These are phyloP conservation scores for Pocillopora damicornis DNA, from an alignment of 64 coral and sea anemone species.

Conservation along the genomic window DNA sequence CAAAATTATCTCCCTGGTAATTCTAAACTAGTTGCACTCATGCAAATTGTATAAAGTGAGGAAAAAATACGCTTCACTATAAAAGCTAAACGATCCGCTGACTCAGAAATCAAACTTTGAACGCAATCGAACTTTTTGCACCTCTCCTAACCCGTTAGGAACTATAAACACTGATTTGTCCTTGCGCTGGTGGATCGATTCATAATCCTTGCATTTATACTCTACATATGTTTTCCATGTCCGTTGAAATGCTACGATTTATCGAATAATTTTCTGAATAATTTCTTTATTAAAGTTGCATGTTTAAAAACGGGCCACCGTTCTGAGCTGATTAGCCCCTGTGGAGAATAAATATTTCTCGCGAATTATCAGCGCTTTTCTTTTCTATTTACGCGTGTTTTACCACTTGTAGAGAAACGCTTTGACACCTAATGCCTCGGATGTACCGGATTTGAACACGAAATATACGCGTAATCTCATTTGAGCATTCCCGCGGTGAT, in stretches of 20 bases:
- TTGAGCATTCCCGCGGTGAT: not conserved
- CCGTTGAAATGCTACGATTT: not conserved
- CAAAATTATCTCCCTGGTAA: not conserved
- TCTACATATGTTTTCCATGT: not conserved
- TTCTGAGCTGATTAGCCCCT: not conserved
- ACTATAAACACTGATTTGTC: not conserved
- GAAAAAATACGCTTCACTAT: not conserved
- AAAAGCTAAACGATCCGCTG: not conserved
- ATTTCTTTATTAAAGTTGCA: not conserved
- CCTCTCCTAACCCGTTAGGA: not conserved
- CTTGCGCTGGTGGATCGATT: not conserved
- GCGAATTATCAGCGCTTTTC: conserved; percentile 19
- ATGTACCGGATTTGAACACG: conserved; percentile 3
- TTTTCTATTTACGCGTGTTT: conserved; percentile 14
- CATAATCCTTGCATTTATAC: not conserved
- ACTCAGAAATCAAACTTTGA: not conserved
- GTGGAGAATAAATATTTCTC: not conserved
- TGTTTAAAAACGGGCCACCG: not conserved
- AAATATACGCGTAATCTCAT: conserved; percentile 17
- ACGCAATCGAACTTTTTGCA: not conserved
- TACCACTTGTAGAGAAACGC: conserved; percentile 19
- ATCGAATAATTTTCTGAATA: not conserved
- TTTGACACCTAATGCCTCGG: not conserved
- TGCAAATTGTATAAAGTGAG: not conserved
- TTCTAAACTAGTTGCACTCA: not conserved